Conservation (phyloP, 1,140 invertebrate genomes). For the Belonocnema kinseyi region DNA sequence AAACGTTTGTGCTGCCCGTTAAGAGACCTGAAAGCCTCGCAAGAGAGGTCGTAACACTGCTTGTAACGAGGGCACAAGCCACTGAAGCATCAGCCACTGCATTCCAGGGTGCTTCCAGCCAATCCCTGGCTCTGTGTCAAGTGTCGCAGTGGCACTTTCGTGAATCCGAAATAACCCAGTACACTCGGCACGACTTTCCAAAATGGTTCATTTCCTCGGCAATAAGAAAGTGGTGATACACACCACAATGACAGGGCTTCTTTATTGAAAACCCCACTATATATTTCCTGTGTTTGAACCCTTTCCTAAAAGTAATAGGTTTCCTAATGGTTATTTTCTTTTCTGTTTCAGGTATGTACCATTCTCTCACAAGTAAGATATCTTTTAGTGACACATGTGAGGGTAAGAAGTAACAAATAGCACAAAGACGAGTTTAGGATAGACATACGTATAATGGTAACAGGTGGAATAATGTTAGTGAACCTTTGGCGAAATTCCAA, state of each 20-base stretch:
- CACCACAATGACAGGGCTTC: neutral
- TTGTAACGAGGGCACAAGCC: conserved; percentile 29
- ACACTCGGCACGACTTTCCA: conserved; percentile 9
- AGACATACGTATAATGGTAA: conserved; percentile 34
- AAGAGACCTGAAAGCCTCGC: conserved; percentile 27
- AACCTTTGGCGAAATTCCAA: conserved; percentile 44
- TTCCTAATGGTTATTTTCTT: neutral
- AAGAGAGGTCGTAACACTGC: conserved; percentile 9
- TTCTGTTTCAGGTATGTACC: conserved; percentile 10
- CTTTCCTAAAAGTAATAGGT: neutral
- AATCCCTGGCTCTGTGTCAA: conserved; percentile 24
- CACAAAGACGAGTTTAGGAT: too few species aligned
- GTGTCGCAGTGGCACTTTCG: conserved; percentile 14
- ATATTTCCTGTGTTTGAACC: neutral
- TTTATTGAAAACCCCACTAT: neutral
- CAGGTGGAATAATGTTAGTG: conserved; percentile 42
- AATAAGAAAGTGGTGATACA: neutral
- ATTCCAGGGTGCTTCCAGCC: conserved; percentile 25
- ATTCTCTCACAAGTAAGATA: neutral
- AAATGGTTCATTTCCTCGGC: conserved; percentile 6
- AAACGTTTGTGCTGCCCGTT: conserved; percentile 25
- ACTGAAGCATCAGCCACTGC: conserved; percentile 24
- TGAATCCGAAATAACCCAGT: conserved; percentile 15
- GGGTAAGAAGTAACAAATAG: too few species aligned
- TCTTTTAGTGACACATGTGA: too few species aligned